These are phyloP conservation scores for Metacarcinus magister DNA, from an alignment of 2,888 invertebrate species.

Conservation along the genomic window DNA sequence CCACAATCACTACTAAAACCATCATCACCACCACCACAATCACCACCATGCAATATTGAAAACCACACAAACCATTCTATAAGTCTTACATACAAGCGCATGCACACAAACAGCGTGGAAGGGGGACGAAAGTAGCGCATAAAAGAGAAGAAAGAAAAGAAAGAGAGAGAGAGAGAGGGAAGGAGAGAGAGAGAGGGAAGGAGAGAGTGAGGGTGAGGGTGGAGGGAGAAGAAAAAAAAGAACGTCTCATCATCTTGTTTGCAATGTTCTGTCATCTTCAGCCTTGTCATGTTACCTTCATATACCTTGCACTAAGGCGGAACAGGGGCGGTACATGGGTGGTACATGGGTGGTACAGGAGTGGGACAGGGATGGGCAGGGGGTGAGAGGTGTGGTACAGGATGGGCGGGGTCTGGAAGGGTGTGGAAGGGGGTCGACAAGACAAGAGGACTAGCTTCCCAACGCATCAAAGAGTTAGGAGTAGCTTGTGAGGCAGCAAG, in stretches of 20 bases:
- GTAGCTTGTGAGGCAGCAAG: slow-evolving; percentile 41
- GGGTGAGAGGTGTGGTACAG: background rate
- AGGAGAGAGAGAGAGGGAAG: background rate
- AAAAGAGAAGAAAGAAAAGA: background rate
- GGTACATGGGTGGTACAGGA: background rate
- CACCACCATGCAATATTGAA: too few relatives aligned
- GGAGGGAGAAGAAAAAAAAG: background rate
- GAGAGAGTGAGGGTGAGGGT: background rate
- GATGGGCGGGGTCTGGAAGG: background rate
- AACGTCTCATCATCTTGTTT: slow-evolving; percentile 26
- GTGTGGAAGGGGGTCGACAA: background rate
- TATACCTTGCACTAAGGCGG: background rate
- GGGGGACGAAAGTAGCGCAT: background rate
- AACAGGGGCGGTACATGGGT: background rate
- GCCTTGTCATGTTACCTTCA: background rate
- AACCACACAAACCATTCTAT: too few relatives aligned
- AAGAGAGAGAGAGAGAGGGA: background rate
- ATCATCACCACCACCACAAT: too few relatives aligned
- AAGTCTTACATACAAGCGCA: too few relatives aligned
- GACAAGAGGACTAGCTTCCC: background rate
- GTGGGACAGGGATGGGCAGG: background rate
- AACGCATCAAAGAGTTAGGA: slow-evolving; percentile 1
- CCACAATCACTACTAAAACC: too few relatives aligned
- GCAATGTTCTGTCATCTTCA: background rate
- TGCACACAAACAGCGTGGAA: background rate